These are phyloP conservation scores for Lanius collurio DNA, from an alignment of 2,113 vertebrate species.

Conservation along the genomic window DNA sequence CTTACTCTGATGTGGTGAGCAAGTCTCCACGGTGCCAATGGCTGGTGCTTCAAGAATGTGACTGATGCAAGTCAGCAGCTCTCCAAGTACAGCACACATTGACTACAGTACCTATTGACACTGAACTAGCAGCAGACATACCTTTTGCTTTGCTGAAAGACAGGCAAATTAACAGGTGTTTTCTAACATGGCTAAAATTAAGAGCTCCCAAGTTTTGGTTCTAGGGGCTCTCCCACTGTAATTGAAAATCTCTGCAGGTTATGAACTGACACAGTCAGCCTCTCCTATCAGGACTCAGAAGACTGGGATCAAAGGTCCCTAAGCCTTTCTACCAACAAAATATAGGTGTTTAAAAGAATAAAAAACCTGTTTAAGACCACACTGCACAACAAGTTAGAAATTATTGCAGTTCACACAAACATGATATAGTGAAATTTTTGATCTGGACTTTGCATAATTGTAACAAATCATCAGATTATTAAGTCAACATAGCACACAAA, in stretches of 20 bases:
- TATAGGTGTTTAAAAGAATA: not conserved
- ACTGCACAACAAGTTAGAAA: not conserved
- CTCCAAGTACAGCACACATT: not conserved
- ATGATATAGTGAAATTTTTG: not conserved
- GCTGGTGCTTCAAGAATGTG: not conserved
- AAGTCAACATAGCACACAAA: not conserved
- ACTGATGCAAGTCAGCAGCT: not conserved
- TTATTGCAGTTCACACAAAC: not conserved
- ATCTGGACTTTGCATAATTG: not conserved
- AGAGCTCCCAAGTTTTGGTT: not conserved
- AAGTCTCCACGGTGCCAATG: not conserved
- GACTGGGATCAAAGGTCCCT: not conserved
- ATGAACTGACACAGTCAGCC: not conserved
- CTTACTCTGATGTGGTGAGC: constrained; percentile 1
- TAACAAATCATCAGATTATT: not conserved
- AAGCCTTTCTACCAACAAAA: not conserved
- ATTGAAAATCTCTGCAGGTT: not conserved
- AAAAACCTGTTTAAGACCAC: not conserved
- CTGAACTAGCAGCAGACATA: not conserved
- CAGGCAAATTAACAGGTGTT: not conserved
- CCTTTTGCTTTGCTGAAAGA: not conserved
- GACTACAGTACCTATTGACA: not conserved
- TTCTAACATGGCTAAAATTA: not conserved
- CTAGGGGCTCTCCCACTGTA: not conserved
- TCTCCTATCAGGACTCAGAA: not conserved